Evolutionary conservation across 2,888 invertebrate species (phyloP).

Genomic region (Flabesymbios commensalis): DNA sequence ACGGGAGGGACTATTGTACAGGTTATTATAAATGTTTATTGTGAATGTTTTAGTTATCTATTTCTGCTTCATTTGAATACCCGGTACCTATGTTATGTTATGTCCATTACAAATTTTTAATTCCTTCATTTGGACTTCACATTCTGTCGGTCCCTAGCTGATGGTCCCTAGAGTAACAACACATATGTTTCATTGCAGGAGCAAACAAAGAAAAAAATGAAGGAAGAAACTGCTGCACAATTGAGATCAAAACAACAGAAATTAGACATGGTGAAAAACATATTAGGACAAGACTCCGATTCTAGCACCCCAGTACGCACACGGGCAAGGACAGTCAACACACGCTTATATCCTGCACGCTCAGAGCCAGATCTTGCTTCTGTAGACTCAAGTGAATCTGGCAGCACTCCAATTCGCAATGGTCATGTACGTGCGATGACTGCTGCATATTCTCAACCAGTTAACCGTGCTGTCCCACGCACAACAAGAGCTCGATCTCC

Average conservation of each 20-base stretch:
- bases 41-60: too few relatives aligned
- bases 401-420: not conserved
- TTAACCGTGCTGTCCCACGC: not conserved
- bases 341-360: constrained; percentile 36
- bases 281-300: constrained; percentile 40
- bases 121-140: too few relatives aligned
- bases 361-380: constrained; percentile 48
- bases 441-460: not conserved
- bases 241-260: constrained; percentile 52
- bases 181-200: constrained; percentile 36
- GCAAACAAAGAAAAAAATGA: constrained; percentile 46
- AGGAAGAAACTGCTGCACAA: constrained; percentile 43
- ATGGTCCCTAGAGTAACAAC: not conserved
- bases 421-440: not conserved
- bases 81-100: too few relatives aligned
- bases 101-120: too few relatives aligned
- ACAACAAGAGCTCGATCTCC: constrained; percentile 22
- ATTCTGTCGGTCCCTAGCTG: too few relatives aligned
- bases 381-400: not conserved
- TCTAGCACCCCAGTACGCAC: constrained; percentile 24
- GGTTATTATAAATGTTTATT: too few relatives aligned
- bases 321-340: not conserved
- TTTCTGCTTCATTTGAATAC: too few relatives aligned
- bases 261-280: constrained; percentile 50
- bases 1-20: too few relatives aligned